Percentiles rank a stretch among this genome's conserved stretches.
Conservation (phyloP, 1,140 invertebrate genomes). For the Coptotermes formosanus region DNA sequence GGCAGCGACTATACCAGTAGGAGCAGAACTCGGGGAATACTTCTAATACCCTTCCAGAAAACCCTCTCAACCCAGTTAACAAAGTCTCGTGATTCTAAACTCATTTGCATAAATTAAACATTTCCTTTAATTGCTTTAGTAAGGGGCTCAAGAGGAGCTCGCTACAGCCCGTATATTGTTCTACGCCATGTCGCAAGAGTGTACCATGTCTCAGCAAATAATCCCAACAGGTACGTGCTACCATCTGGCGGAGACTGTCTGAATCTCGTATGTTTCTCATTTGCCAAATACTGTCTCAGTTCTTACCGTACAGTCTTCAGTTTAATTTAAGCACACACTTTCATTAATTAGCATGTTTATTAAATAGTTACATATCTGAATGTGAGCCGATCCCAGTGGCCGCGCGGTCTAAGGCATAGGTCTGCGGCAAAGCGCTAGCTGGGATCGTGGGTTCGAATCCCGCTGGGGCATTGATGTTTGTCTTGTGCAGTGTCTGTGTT, state of each 20-base stretch:
- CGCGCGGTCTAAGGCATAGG: too few species aligned
- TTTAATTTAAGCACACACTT: too few species aligned
- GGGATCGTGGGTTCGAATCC: too few species aligned
- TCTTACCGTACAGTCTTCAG: too few species aligned
- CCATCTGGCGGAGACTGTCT: neutral
- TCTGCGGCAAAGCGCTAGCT: too few species aligned
- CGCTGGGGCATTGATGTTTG: too few species aligned
- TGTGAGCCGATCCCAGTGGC: too few species aligned
- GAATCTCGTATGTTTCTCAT: too few species aligned
- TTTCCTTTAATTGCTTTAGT: conserved; percentile 36
- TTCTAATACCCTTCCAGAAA: conserved; percentile 21
- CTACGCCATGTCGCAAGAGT: neutral
- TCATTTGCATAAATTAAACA: conserved; percentile 37
- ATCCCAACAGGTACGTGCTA: neutral
- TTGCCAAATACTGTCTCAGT: too few species aligned
- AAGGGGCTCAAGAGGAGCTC: conserved; percentile 22
- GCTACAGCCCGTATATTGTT: conserved; percentile 15
- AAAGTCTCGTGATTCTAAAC: conserved; percentile 35
- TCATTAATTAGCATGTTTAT: too few species aligned
- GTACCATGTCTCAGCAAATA: neutral
- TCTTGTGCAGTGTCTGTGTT: too few species aligned
- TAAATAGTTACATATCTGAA: too few species aligned
- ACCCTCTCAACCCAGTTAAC: conserved; percentile 31
- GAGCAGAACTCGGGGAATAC: conserved; percentile 13
- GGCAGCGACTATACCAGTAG: neutral